These are phyloP conservation scores for Lophius americanus DNA, from an alignment of 2,797 vertebrate species.

Conservation along the genomic window DNA sequence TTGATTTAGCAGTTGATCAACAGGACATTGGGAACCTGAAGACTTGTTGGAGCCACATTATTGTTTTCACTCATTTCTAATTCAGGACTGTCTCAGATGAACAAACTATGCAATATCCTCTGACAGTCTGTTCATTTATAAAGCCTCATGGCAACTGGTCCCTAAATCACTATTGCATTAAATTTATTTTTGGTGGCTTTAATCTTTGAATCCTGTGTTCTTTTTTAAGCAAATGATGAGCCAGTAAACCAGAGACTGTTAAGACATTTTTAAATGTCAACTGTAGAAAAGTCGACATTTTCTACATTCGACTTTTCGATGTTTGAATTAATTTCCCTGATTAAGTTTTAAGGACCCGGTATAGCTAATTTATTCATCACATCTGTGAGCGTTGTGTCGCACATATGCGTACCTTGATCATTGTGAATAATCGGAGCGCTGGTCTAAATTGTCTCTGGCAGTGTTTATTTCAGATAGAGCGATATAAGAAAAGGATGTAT, in stretches of 20 bases:
- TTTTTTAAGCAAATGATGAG: neutral
- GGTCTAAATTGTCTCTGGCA: too few relatives aligned
- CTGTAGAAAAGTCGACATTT: neutral
- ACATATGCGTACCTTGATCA: too few relatives aligned
- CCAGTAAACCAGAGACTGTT: neutral
- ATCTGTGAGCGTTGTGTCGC: too few relatives aligned
- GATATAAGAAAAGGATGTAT: too few relatives aligned
- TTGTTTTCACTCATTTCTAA: conserved; percentile 54
- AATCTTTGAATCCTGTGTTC: conserved; percentile 38
- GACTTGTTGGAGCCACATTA: conserved; percentile 34
- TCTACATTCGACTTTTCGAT: too few relatives aligned
- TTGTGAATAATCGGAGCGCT: too few relatives aligned
- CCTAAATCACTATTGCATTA: conserved; percentile 68
- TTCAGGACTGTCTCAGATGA: conserved; percentile 63
- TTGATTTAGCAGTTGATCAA: conserved; percentile 14
- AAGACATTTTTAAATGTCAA: neutral
- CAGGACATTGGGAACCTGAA: conserved; percentile 30
- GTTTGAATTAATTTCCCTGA: neutral
- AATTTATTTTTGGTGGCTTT: conserved; percentile 70
- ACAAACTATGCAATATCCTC: conserved; percentile 78
- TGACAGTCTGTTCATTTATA: conserved; percentile 58
- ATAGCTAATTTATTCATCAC: too few relatives aligned
- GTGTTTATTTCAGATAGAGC: too few relatives aligned
- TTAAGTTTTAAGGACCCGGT: too few relatives aligned
- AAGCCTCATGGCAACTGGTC: conserved; percentile 54